Evolutionary conservation across 2,113 vertebrate genomes (phyloP).

Genomic region (Toxotes chatareus): DNA sequence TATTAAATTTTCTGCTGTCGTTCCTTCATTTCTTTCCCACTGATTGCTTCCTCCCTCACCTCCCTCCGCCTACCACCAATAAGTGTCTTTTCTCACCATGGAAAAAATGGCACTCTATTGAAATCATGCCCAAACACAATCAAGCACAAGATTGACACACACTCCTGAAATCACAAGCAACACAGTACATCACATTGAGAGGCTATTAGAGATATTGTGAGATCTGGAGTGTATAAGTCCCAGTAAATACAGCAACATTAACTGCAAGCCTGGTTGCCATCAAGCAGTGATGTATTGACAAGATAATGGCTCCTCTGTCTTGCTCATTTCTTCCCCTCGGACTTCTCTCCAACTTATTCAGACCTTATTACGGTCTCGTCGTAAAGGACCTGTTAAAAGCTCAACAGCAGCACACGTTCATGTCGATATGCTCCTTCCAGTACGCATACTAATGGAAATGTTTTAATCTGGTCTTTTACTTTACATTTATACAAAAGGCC

Average conservation of each 20-base stretch:
- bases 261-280: not conserved
- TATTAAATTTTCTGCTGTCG: not conserved
- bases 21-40: not conserved
- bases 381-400: not conserved
- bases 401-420: not conserved
- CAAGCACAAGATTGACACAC: not conserved
- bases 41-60: not conserved
- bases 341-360: not conserved
- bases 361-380: not conserved
- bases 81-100: not conserved
- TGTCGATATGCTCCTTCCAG: fast-evolving
- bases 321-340: not conserved
- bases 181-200: not conserved
- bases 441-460: conserved; percentile 15
- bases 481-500: no score
- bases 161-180: not conserved
- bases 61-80: not conserved
- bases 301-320: not conserved
- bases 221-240: not conserved
- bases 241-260: not conserved
- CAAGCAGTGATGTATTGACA: not conserved
- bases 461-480: conserved; percentile 19
- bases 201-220: not conserved
- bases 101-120: not conserved
- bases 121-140: not conserved